A percentile compares a stretch with the other conserved stretches of the same genome.
Evolutionary conservation across 2,797 vertebrate species (phyloP).

Genomic region (Chelon labrosus): DNA sequence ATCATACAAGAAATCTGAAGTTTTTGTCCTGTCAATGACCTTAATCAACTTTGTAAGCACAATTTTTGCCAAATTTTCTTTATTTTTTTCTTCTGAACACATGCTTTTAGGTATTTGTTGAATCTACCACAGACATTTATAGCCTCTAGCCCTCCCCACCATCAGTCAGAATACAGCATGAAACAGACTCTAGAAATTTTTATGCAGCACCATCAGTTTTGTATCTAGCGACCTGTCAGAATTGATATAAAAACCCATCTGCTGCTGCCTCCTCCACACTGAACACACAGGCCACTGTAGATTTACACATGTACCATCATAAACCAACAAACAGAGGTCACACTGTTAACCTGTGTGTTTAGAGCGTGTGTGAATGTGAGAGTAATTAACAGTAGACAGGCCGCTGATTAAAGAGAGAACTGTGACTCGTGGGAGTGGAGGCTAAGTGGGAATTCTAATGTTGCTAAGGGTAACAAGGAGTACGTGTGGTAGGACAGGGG

Average conservation of each 20-base stretch:
- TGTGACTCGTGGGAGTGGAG: slow-evolving; percentile 37
- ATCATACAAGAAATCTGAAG: too few species aligned
- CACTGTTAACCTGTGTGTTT: slow-evolving; percentile 23
- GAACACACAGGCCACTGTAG: slow-evolving; percentile 21
- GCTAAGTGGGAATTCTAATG: slow-evolving; percentile 32
- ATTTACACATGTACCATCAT: not conserved
- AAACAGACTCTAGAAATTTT: not conserved
- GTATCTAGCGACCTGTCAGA: slow-evolving; percentile 13
- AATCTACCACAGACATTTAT: not conserved
- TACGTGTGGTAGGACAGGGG: not conserved
- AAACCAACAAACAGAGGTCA: slow-evolving; percentile 39
- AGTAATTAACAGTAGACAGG: slow-evolving; percentile 40
- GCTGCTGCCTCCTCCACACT: slow-evolving; percentile 17
- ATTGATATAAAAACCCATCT: slow-evolving; percentile 26
- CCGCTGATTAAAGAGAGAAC: slow-evolving; percentile 49
- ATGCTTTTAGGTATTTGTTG: not conserved
- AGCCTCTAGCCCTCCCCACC: not conserved
- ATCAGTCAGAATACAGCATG: not conserved
- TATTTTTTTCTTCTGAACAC: not conserved
- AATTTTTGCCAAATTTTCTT: too few species aligned
- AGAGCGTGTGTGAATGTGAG: slow-evolving; percentile 2
- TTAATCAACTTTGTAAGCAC: too few species aligned
- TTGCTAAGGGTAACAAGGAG: slow-evolving; percentile 38
- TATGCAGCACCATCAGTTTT: slow-evolving; percentile 7
- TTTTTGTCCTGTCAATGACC: too few species aligned